A percentile compares a stretch with the other conserved stretches of the same genome.
Evolutionary conservation across 2,888 invertebrate species (phyloP).

Genomic region (Prosopocoilus inquinatus): DNA sequence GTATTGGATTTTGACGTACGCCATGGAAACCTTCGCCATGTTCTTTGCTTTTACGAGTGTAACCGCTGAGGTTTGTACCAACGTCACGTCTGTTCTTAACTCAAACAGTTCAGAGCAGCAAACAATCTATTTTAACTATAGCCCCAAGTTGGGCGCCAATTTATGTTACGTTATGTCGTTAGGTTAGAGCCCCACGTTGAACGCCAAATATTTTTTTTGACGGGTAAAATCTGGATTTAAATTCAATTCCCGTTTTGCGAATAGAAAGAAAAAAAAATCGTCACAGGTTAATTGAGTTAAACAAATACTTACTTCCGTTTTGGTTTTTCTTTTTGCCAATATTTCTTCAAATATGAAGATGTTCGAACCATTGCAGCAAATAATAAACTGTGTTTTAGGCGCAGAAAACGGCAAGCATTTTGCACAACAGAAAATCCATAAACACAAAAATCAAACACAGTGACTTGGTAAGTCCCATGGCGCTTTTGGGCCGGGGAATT

Average conservation of each 20-base stretch:
- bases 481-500: neutral
- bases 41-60: conserved; percentile 5
- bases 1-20: neutral
- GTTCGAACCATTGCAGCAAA: too few species aligned
- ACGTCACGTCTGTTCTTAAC: neutral
- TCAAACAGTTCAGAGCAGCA: neutral
- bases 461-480: conserved; percentile 2
- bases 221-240: too few species aligned
- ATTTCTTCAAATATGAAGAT: too few species aligned
- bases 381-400: neutral
- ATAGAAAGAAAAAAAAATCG: too few species aligned
- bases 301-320: too few species aligned
- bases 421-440: conserved; percentile 2
- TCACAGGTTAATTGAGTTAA: too few species aligned
- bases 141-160: too few species aligned
- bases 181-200: too few species aligned
- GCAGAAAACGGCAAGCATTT: conserved; percentile 5
- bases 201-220: too few species aligned
- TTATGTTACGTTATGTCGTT: too few species aligned
- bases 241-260: too few species aligned
- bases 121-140: neutral
- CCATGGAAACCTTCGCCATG: neutral
- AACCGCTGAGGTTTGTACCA: conserved; percentile 6
- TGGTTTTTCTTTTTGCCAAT: too few species aligned
- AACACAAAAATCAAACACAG: neutral